Evolutionary conservation across 2,113 vertebrate species (phyloP).

Genomic region (Phylloscopus trochiloides): DNA sequence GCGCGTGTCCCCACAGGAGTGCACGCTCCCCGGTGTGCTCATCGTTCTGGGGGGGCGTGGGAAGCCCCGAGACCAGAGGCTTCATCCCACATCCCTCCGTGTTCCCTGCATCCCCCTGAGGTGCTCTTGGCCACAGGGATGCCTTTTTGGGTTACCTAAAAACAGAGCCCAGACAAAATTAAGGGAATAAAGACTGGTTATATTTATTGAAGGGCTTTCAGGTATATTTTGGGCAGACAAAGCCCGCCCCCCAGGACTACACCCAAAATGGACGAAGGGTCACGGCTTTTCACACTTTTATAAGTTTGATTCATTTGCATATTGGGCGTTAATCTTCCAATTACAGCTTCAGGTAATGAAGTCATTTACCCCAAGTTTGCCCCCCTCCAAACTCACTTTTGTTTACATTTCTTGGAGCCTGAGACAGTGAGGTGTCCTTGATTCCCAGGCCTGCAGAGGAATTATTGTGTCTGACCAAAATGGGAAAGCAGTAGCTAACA

Average conservation of each 20-base stretch:
- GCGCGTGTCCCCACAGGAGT: accelerated
- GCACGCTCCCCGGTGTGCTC: accelerated
- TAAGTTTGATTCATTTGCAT: background rate
- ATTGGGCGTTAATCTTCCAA: background rate
- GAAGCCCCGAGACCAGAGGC: background rate
- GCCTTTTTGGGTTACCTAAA: background rate
- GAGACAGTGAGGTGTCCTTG: background rate
- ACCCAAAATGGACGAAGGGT: background rate
- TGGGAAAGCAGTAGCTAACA: background rate
- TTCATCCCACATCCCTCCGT: background rate
- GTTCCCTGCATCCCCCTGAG: background rate
- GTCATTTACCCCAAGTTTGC: background rate
- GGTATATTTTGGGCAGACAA: background rate
- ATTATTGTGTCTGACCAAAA: background rate
- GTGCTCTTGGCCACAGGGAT: background rate
- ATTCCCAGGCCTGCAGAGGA: background rate
- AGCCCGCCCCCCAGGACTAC: background rate
- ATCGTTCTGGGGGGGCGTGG: accelerated
- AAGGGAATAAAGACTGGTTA: background rate
- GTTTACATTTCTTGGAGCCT: background rate
- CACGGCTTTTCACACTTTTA: accelerated
- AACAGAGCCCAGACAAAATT: background rate
- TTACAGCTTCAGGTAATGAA: background rate
- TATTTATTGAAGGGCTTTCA: background rate
- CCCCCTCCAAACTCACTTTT: background rate